Evolutionary conservation across 2,113 vertebrate species (phyloP), one percentile per base, ranked within the genome.

Genomic region (Podilymbus podiceps): DNA sequence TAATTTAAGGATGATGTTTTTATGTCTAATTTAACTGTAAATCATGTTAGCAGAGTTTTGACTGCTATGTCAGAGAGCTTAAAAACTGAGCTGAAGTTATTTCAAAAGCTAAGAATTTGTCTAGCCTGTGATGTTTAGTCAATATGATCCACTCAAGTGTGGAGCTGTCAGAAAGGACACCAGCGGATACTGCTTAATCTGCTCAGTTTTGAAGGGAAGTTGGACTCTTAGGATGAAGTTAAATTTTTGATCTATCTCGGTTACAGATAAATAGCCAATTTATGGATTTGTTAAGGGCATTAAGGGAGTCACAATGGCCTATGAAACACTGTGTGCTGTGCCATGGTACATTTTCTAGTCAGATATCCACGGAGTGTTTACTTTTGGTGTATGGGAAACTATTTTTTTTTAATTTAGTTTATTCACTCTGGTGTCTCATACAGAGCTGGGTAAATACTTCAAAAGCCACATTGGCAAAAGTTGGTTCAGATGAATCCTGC

Each of bases 21-120:
- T 72, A 94, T 97, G 94, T 98, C 98, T 97, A 97, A 98, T 98
- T 97, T 96, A 94, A 96, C 91, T 85, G 84, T 95, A 96, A 98
- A 96, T 98, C 88, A 95, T 94, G 93, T 97, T 97, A 97, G 85
- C 64, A 53, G 90, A 93, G 90, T 98, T 98, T 96, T 98, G 97
- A 97, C 90, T 97, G 91, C 46, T 84, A 6, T 96, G 95, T 95
- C 97, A 97, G 87, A 94, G 67, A 91, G 90, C 92, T 97, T 97
- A 96, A 97, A 97, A 96, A 95, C 30, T 12, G 93, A 97, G 82
- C 84, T 95, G 88, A 95, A 95, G 80, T 96, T 88, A 89, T 95
- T 97, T 86, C 30, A 81, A 97, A 93, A 97, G 84, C 90, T 80
- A 78, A 95, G 94, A 95, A 93, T 93, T 95, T 91, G 47, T 95